Evolutionary conservation across 2,888 invertebrate species (phyloP), one percentile per base, ranked within the genome.

Genomic region (Girardia tigrina): DNA sequence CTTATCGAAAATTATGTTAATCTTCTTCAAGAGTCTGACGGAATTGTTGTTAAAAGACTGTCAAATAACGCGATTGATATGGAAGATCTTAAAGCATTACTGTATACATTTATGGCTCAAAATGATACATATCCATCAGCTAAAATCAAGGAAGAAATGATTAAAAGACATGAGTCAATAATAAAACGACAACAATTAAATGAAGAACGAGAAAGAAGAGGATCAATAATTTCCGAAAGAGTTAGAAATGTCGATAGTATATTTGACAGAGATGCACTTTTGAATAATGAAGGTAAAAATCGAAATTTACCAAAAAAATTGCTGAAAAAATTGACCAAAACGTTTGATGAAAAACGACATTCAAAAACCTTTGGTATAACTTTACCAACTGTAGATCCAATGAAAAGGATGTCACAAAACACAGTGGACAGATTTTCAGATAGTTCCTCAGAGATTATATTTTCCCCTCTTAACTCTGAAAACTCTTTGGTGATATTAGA

Each of bases 281-380:
- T n/a, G n/a, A n/a, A n/a, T n/a, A n/a, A 23, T 2, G 56, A 56
- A 16, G 56, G 56, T 56, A 56, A 56, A 56, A 56, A 56, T 56
- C 56, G 20, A 56, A 56, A 56, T 56, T 56, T 56, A 56, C 56
- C 56, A 2, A n/a, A 56, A 56, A n/a, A 56, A 12, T 56, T 56
- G n/a, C 23, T 56, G n/a, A 56, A 56, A 56, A 20, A n/a, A 56
- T 56, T 56, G n/a, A 56, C 56, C n/a, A 56, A 56, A 56, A 56
- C n/a, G n/a, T n/a, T 56, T 16, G 56, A 56, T 4, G 8, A 56
- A 56, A n/a, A n/a, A n/a, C n/a, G n/a, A n/a, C n/a, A n/a, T n/a
- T n/a, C n/a, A n/a, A n/a, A n/a, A n/a, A n/a, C n/a, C n/a, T n/a
- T n/a, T n/a, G n/a, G n/a, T n/a, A n/a, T n/a, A n/a, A n/a, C n/a